Base-by-base conservation (phyloP, 2,888 invertebrate species). In the Matsumyia berberina region DNA sequence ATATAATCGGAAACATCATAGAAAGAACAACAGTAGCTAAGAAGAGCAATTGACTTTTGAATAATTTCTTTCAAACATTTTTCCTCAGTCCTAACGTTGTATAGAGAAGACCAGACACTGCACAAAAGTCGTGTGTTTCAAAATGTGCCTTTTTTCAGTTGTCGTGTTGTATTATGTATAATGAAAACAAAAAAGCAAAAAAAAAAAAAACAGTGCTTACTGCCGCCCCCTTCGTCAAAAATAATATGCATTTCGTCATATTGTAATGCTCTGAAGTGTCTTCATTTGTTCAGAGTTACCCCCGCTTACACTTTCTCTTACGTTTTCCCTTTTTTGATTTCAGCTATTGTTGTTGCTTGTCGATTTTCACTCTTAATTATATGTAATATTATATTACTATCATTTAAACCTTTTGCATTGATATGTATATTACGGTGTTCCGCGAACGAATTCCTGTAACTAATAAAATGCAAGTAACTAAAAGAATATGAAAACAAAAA, bases 121-220 rank as follows among this genome's bases (percentile, higher is more conserved):
- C 78, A 79, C 76, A 64, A 76, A 79, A 70, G 69, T 85, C 64
- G 66, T 85, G 85, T 80, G 76, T 66, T 80, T 80, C 74, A 80
- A 70, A 85, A 85, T 85, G 85, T 85, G 85, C 85, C 85, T 85
- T 85, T 83, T 85, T 85, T 85, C 51, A 85, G 80, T 85, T 85
- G 42, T 80, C 76, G 66, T 80, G 57, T 70, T 85, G 62, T 69
- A 78, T 73, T 69, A 79, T 64, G 53, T 67, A 55, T 81, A 53
- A 15, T 46, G 11, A 33, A 55, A 73, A 69, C 49, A 42, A 49
- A 55, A 53, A 62, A 35, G 11, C 7, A 44, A 37, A 73, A 62
- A 35, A 15, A 11, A 44, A 37, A 73, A 24, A 24, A 24, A 24
- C 24, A 24, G 55, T 60, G n/a, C 35, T 64, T 62, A 79, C 74